Conservation (phyloP, 2,888 invertebrate species). For the Apocheima hispidaria region DNA sequence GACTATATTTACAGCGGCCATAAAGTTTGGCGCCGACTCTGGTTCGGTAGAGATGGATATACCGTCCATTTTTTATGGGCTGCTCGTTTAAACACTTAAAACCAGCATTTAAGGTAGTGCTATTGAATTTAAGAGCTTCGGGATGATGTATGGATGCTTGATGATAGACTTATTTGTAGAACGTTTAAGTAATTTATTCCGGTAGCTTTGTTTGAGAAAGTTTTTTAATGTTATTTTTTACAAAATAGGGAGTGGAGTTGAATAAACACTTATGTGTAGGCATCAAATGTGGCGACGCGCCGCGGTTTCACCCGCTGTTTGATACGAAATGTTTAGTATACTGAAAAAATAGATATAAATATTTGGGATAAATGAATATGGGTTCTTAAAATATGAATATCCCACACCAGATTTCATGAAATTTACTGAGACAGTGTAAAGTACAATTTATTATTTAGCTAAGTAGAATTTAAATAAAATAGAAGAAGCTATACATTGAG, state of each 20-base stretch:
- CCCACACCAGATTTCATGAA: too few species aligned
- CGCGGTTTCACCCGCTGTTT: neutral
- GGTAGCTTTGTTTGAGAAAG: constrained; percentile 1
- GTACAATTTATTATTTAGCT: too few species aligned
- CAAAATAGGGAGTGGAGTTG: neutral
- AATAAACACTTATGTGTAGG: neutral
- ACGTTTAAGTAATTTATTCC: neutral
- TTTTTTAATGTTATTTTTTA: neutral
- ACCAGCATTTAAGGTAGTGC: constrained; percentile 7
- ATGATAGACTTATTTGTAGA: constrained; percentile 13
- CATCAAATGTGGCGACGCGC: too few species aligned
- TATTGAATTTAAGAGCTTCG: constrained; percentile 29
- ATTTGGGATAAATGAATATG: too few species aligned
- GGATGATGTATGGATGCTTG: constrained; percentile 22
- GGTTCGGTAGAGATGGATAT: neutral
- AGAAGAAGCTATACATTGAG: too few species aligned
- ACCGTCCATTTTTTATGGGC: constrained; percentile 8
- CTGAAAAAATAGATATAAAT: too few species aligned
- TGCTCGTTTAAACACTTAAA: constrained; percentile 27
- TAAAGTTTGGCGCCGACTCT: neutral
- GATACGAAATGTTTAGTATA: too few species aligned
- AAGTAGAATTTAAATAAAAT: too few species aligned
- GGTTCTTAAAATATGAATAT: too few species aligned
- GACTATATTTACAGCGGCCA: neutral
- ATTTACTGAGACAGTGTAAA: too few species aligned